A percentile compares a stretch with the other conserved stretches of the same genome.
Conservation (phyloP, 2,797 vertebrate genomes). For the Limnodromus scolopaceus region DNA sequence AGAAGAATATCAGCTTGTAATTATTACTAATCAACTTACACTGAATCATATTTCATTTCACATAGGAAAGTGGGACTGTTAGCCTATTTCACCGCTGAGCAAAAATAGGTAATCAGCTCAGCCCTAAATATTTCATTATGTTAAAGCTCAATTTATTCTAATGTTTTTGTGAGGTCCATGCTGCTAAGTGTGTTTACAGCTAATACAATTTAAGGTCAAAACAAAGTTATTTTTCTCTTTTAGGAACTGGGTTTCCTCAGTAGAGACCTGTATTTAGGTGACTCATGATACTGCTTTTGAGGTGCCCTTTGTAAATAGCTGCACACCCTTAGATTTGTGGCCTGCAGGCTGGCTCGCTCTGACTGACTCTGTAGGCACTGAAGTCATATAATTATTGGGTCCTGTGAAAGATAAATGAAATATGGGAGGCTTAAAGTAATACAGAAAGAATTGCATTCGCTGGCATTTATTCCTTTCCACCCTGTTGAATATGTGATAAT, state of each 20-base stretch:
- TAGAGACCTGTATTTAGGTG: neutral
- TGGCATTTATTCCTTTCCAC: conserved; percentile 6
- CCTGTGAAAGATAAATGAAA: neutral
- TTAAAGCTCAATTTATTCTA: conserved; percentile 8
- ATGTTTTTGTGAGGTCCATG: conserved; percentile 23
- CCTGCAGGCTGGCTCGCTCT: neutral
- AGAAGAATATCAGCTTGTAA: conserved; percentile 6
- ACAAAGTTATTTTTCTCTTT: conserved; percentile 21
- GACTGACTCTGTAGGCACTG: neutral
- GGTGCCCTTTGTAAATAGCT: neutral
- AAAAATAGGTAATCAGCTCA: conserved; percentile 46
- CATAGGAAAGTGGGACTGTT: conserved; percentile 7
- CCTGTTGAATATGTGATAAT: neutral
- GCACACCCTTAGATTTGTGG: neutral
- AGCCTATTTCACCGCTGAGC: neutral
- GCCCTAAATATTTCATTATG: conserved; percentile 50
- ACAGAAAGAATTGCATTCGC: neutral
- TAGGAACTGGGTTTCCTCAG: neutral
- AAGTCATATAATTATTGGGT: neutral
- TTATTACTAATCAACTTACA: conserved; percentile 46
- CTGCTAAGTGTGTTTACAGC: conserved; percentile 29
- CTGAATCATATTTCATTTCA: conserved; percentile 51
- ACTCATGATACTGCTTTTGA: neutral
- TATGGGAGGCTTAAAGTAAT: neutral
- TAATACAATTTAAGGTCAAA: conserved; percentile 33